Base-by-base conservation (phyloP, 53 echinoderm and acorn worm species). In the Pentamera pediparva region DNA sequence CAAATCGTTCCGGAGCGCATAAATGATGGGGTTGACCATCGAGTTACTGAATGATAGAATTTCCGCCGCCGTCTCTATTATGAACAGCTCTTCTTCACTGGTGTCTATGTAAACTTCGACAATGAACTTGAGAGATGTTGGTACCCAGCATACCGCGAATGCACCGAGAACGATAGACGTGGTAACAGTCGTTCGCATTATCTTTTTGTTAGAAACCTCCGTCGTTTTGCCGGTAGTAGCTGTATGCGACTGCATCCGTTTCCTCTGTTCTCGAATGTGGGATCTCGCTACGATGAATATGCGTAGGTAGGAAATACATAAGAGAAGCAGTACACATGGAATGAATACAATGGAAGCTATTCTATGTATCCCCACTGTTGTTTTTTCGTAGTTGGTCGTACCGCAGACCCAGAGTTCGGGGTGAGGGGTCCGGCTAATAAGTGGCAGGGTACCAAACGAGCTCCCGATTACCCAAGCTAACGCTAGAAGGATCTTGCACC, bases 401-500 rank as follows among this genome's bases (percentile, higher is more conserved):
- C 73, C 73, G 35, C 73, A 72, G 19, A 72, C 73, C 73, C 73
- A 72, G 6, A 72, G 73, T 12, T 52, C 54, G 51, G 73, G 73
- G 54, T 72, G 51, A 52, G 73, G 53, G 18, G 73, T 24, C 10
- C 20, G 52, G 4, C 35, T 35, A 12, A 72, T 20, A 9, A 72
- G 52, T 3, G 73, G 73, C 17, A 54, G 12, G 11, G 55, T 30
- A 4, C 73, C 73, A 18, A 33, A 27, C 6, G 6, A 30, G 10
- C 6, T 32, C 26, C 73, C 73, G 5, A 28, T 9, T 7, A 54
- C 8, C 73, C 73, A 72, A 11, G 5, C 10, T 0, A 72, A 32
- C 12, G 21, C 49, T 31, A 32, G n/a, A 4, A 32, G 20, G 32
- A 35, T 18, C 55, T 27, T 72, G 30, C 73, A 72, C 20, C 5